Base-by-base conservation (phyloP, 2,113 vertebrate genomes). In the Arenaria interpres region DNA sequence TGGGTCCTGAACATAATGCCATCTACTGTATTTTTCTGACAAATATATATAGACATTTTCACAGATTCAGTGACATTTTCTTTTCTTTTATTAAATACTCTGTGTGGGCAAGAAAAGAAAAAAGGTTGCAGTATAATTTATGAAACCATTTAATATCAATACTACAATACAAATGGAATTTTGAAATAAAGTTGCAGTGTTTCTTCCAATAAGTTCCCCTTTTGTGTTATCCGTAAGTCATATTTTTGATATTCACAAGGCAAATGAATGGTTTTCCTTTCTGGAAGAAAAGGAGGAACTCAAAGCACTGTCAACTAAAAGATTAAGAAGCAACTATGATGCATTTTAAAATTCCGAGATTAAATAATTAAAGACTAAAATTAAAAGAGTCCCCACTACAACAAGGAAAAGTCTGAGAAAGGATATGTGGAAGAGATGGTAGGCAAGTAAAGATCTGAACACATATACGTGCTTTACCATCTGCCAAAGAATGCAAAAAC, bases 31-130 rank as follows among this genome's bases (percentile, higher is more conserved):
- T 45, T 88, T 85, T 74, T 85, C 79, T 97, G 95, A 93, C 91
- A 97, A 95, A 92, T 15, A 89, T 41, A 66, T 46, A 73, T 4
- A 90, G 72, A 84, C 83, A 57, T 30, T 86, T 83, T 66, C 53
- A 87, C 25, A 79, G 91, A 91, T 85, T 41, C 86, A 33, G 32
- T 91, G 85, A 90, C 89, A 68, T 93, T 89, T 94, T 91, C 86
- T 62, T 95, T 85, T 86, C 79, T 96, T 93, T 78, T 57, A 77
- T 85, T 77, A 67, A 93, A 89, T 32, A 71, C 51, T 89, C 63
- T 85, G 93, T 89, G 93, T 87, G 79, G 91, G 93, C 66, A 95
- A 85, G 63, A 39, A 78, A 89, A 92, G 82, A 89, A 95, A 91
- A 69, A 84, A 66, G 75, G 67, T 41, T 85, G 59, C 79, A 33